Base-by-base conservation (phyloP, 2,888 invertebrate species). In the Sinodicranocentrus sp. region DNA sequence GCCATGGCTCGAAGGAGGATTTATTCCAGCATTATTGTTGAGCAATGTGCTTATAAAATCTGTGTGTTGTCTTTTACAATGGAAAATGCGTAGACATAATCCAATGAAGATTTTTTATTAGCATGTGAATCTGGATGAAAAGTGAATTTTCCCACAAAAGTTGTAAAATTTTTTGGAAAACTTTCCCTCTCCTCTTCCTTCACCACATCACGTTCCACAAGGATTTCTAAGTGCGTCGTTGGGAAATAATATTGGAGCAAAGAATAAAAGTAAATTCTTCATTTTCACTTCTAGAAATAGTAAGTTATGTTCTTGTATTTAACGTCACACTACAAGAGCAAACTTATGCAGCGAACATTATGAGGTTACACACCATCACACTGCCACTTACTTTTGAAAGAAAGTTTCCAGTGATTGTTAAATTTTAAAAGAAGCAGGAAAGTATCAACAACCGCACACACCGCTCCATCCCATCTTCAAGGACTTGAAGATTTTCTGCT, bases 71-170 rank as follows among this genome's bases (percentile, higher is more conserved):
- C 1, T 71, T 5, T 52, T 48, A 21, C 1, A 19, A 25, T 48
- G 23, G 15, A 68, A 68, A 65, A 71, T 43, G 28, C 21, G 57
- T 54, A 71, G 26, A 54, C 72, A 33, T 57, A 65, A 57, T 71
- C 43, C 72, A 54, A 72, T 67, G 65, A 80, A 80, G 72, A 61
- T 71, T 17, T 33, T 59, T 80, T 80, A 67, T 80, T 71, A 63
- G 48, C 68, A 39, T 71, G 33, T 23, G 39, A 13, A 39, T 23
- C 65, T 65, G 67, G 67, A 76, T 61, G n/a, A 76, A 13, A 17
- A 13, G 43, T 19, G 39, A 65, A 21, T 25, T 52, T 17, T 21
- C 33, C n/a, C 19, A 39, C 21, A 54, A 59, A 76, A 52, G 21
- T 52, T 73, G 73, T 65, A 54, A 65, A 48, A 70, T 44, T 25